A percentile compares a stretch with the other conserved stretches of the same genome.
Conservation (phyloP, 2,888 invertebrate species). For the Synanthedon myopaeformis region DNA sequence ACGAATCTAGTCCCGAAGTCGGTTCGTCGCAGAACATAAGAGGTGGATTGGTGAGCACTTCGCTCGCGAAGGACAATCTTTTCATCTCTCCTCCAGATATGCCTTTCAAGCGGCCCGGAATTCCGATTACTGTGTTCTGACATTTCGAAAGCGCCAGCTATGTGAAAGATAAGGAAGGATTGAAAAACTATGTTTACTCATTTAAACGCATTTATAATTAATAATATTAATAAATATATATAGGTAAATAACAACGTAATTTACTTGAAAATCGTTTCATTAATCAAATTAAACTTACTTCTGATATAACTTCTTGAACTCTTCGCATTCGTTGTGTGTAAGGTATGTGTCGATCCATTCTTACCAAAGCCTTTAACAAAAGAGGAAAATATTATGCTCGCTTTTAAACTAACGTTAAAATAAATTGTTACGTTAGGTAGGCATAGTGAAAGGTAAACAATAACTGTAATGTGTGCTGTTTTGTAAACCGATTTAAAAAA, state of each 20-base stretch:
- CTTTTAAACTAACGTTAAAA: too few species aligned
- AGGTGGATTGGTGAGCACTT: slow-evolving; percentile 94
- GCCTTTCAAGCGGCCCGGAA: slow-evolving; percentile 88
- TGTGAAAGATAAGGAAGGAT: neutral
- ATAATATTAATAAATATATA: neutral
- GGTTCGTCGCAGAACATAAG: slow-evolving; percentile 98
- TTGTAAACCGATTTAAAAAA: too few species aligned
- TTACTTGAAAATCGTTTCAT: neutral
- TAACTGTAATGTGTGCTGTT: too few species aligned
- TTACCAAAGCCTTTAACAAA: slow-evolving; percentile 75
- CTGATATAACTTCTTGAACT: slow-evolving; percentile 88
- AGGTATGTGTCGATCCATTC: slow-evolving; percentile 84
- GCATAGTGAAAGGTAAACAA: too few species aligned
- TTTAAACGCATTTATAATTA: neutral
- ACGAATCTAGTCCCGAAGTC: slow-evolving; percentile 95
- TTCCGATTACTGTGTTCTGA: slow-evolving; percentile 90
- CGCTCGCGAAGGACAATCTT: slow-evolving; percentile 95
- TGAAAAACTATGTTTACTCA: too few species aligned
- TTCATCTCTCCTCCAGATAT: slow-evolving; percentile 98
- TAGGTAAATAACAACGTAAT: neutral
- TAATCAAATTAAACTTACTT: slow-evolving; percentile 61
- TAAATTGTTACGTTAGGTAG: too few species aligned
- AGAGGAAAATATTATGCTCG: neutral
- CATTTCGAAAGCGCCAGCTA: slow-evolving; percentile 90
- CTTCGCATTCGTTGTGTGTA: slow-evolving; percentile 79